These are phyloP conservation scores for Microplitis mediator DNA, from an alignment of 1,140 invertebrate genomes.

Conservation along the genomic window DNA sequence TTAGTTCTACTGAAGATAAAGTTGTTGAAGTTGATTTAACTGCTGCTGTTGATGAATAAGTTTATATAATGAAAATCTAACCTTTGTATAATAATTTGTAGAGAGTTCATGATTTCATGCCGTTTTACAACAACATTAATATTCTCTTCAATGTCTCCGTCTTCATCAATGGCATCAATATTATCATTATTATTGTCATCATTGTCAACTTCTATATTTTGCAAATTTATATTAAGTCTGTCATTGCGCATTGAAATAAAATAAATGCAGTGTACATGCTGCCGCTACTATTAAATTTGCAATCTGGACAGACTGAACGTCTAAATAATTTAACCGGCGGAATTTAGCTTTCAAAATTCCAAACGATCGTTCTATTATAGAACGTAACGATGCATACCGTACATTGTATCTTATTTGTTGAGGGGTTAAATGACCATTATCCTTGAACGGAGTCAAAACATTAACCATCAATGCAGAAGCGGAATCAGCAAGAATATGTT, in stretches of 20 bases:
- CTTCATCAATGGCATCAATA: not conserved
- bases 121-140: too few species aligned
- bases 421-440: slow-evolving; percentile 28
- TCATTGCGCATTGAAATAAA: too few species aligned
- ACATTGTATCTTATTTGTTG: slow-evolving; percentile 28
- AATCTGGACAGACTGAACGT: slow-evolving; percentile 30
- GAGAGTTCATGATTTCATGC: too few species aligned
- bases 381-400: slow-evolving; percentile 24
- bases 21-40: slow-evolving; percentile 28
- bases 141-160: too few species aligned
- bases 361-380: slow-evolving; percentile 37
- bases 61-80: too few species aligned
- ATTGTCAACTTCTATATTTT: too few species aligned
- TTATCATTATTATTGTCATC: slow-evolving; percentile 26
- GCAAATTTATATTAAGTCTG: too few species aligned
- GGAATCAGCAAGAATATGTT: slow-evolving; percentile 36
- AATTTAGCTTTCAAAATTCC: slow-evolving; percentile 37
- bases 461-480: slow-evolving; percentile 32
- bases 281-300: slow-evolving; percentile 34
- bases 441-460: slow-evolving; percentile 35
- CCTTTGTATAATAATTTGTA: too few species aligned
- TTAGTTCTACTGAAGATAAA: slow-evolving; percentile 45
- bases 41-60: slow-evolving; percentile 29
- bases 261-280: slow-evolving; percentile 30
- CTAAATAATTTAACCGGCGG: slow-evolving; percentile 33